Base-by-base conservation (phyloP, 2,888 invertebrate species). In the Sycophila texana region DNA sequence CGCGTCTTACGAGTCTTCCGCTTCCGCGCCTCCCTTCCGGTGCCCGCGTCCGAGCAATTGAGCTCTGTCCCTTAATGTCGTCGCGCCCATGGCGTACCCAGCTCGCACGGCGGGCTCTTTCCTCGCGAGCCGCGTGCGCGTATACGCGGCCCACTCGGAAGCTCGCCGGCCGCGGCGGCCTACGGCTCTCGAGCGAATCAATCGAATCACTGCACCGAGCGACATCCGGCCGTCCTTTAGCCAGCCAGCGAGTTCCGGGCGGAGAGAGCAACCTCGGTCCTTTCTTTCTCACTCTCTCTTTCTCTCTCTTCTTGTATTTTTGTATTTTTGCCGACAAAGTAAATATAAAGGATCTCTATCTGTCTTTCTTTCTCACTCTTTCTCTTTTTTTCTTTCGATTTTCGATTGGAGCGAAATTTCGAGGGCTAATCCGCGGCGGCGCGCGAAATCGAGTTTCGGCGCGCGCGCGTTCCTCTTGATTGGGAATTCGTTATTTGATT, bases 181-280 rank as follows among this genome's bases (percentile, higher is more conserved):
- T 30, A 16, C 55, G 47, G 51, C 81, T 86, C 85, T 87, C 86
- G 83, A 85, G 83, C 86, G 85, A 87, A 86, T 86, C 85, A 85
- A 86, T 85, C 85, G 86, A 86, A 87, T 88, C 87, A 86, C 85
- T 85, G 86, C 86, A 86, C 86, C 86, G 83, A 85, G 83, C 84
- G 83, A 84, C 87, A 85, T 87, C 87, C 88, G 88, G 86, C 82
- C 84, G 81, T 82, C 84, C 83, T 85, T 82, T 80, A 81, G 68
- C 65, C 75, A 14, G 51, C 58, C 66, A 39, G 10, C 39, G 39
- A 10, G 39, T 39, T 39, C 39, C 22, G 67, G 39, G 22, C 68
- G 57, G 71, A 71, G 30, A 39, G 39, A 39, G 10, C 7, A 10
- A 10, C 39, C 10, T 1, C 39, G 39, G 39, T 1, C 39, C 39